These are phyloP conservation scores for Petrolisthes manimaculis DNA, from an alignment of 2,888 invertebrate genomes.

Conservation along the genomic window DNA sequence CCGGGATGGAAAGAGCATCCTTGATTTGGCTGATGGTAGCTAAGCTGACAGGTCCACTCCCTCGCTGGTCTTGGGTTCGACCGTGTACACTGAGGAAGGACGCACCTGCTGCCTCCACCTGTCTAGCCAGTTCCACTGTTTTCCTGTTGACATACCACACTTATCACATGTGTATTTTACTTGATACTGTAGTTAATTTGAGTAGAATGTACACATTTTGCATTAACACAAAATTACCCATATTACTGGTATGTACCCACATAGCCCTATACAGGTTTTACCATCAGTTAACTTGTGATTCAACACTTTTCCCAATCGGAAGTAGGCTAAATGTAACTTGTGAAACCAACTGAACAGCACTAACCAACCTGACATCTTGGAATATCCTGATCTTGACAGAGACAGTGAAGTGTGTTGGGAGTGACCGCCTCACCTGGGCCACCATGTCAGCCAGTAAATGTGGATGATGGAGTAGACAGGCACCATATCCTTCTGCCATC, in stretches of 20 bases:
- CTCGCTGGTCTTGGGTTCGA: conserved; percentile 85
- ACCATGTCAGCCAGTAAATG: conserved; percentile 87
- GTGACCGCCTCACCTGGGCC: conserved; percentile 79
- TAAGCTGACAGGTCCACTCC: conserved; percentile 77
- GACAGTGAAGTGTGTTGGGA: conserved; percentile 81
- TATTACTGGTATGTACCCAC: too few relatives aligned
- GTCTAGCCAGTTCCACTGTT: conserved; percentile 84
- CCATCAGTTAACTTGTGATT: too few relatives aligned
- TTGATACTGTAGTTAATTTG: too few relatives aligned
- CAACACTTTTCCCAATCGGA: background rate
- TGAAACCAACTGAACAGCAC: background rate
- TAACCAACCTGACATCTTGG: conserved; percentile 75
- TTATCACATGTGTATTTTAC: too few relatives aligned
- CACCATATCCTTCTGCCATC: conserved; percentile 89
- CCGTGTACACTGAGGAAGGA: conserved; percentile 93
- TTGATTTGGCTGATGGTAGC: conserved; percentile 80
- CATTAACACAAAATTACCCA: too few relatives aligned
- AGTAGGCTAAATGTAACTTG: too few relatives aligned
- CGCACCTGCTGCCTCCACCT: conserved; percentile 86
- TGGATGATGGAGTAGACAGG: conserved; percentile 84
- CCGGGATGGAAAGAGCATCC: conserved; percentile 81
- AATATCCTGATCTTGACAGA: conserved; percentile 92
- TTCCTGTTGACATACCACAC: too few relatives aligned
- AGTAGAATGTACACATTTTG: too few relatives aligned
- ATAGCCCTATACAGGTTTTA: too few relatives aligned